A percentile compares a stretch with the other conserved stretches of the same genome.
These are phyloP conservation scores for Zaprionus kolodkinae DNA, from an alignment of 1,140 invertebrate genomes.

Conservation along the genomic window DNA sequence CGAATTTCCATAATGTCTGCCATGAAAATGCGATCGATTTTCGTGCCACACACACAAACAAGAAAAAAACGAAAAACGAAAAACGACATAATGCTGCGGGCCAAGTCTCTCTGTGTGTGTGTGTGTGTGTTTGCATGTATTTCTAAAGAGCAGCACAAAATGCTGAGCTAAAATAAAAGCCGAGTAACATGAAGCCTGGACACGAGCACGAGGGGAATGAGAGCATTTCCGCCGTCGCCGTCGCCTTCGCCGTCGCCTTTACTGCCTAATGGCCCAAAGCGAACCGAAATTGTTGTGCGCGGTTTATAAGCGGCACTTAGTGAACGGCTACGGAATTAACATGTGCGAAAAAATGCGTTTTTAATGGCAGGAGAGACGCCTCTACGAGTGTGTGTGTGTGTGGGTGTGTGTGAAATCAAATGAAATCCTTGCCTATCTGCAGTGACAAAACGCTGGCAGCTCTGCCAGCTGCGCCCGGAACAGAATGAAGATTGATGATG, in stretches of 20 bases:
- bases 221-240: conserved; percentile 1
- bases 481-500: conserved; percentile 75
- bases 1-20: conserved; percentile 82
- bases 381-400: too few species aligned
- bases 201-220: conserved; percentile 26
- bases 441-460: conserved; percentile 54
- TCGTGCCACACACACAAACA: conserved; percentile 25
- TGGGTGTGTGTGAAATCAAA: conserved; percentile 16
- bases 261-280: conserved; percentile 47
- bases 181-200: conserved; percentile 65
- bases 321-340: conserved; percentile 57
- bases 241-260: not conserved
- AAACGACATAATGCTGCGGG: conserved; percentile 70
- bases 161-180: conserved; percentile 50
- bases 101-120: conserved; percentile 10
- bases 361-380: conserved; percentile 53
- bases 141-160: conserved; percentile 70
- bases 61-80: conserved; percentile 1
- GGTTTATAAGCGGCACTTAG: conserved; percentile 50
- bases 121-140: conserved; percentile 59
- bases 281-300: conserved; percentile 40
- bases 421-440: conserved; percentile 36
- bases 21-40: conserved; percentile 83
- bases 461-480: conserved; percentile 39
- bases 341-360: conserved; percentile 66